Evolutionary conservation across 1,140 invertebrate species (phyloP), one percentile per base, ranked within the genome.

Genomic region (Galendromus occidentalis): DNA sequence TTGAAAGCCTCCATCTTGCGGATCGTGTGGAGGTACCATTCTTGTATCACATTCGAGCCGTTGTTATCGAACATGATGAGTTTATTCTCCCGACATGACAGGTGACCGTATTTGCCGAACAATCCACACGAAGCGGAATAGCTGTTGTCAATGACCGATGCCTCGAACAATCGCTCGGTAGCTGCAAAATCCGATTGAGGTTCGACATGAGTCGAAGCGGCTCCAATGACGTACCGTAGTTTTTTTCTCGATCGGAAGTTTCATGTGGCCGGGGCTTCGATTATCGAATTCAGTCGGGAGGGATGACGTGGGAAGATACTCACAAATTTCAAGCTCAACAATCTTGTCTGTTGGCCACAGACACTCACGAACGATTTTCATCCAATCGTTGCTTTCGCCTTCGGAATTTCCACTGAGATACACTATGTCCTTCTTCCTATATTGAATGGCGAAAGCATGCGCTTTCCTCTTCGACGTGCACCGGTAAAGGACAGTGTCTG

Each of bases 21-120:
- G 14, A 70, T 47, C 9, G 66, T 69, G 65, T 68, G 65, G 6
- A 70, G 59, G 22, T 69, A 67, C 69, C 69, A 70, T 30, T 70
- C 69, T 28, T 70, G 67, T 17, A 70, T 65, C 4, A 70, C 67
- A 42, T 68, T 47, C 5, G 66, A 67, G 14, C 65, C 68, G 9
- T 70, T 65, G 6, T 67, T 64, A 55, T 68, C 65, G 0, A 64
- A 33, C 2, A 70, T 45, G 9, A 67, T 67, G 22, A 70, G 25
- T 25, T 70, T 70, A 14, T 63, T 67, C 4, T 41, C 44, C 2
- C 67, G 65, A 42, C 68, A 42, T 1, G 64, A 33, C 22, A 70
- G 20, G 42, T 69, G 65, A 0, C 69, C 69, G 42, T 69, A 70
- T 9, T 39, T 44, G 12, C 69, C 69, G 22, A 70, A 28, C 1